Conservation (phyloP, 2,113 vertebrate species). For the Maccullochella peelii region DNA sequence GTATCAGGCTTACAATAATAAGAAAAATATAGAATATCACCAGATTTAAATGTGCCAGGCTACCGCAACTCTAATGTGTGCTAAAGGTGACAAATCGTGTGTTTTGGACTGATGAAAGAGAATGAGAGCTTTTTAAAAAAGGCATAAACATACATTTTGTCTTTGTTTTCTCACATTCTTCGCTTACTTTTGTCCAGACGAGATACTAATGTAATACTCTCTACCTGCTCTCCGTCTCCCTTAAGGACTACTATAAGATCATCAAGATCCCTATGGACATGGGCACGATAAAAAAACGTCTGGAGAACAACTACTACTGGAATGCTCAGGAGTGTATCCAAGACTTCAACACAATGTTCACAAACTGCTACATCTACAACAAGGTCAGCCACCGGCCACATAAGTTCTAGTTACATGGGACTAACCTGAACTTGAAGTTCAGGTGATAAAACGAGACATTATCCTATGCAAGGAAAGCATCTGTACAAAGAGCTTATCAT, state of each 20-base stretch:
- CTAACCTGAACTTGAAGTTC: neutral
- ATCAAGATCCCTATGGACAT: conserved; percentile 97
- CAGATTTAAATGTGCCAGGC: neutral
- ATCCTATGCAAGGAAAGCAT: neutral
- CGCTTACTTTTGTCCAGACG: neutral
- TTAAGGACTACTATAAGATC: conserved; percentile 96
- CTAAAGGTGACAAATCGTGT: neutral
- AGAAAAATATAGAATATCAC: too few relatives aligned
- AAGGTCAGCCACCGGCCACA: conserved; percentile 84
- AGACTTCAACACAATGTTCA: conserved; percentile 98
- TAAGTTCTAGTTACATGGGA: neutral
- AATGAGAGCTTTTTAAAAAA: neutral
- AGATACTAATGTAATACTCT: neutral
- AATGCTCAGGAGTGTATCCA: conserved; percentile 98
- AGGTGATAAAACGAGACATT: neutral
- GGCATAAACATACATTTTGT: neutral
- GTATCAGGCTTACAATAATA: too few relatives aligned
- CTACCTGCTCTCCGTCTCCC: neutral
- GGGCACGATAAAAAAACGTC: conserved; percentile 94
- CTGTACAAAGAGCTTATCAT: neutral
- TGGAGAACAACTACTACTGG: conserved; percentile 96
- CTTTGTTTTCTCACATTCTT: neutral
- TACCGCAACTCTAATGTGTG: neutral
- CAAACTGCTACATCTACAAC: conserved; percentile 98
- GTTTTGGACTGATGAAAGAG: neutral